Percentiles rank a stretch among this genome's conserved stretches.
These are phyloP conservation scores for Metallyticus violacea DNA, from an alignment of 2,888 invertebrate genomes.

Conservation along the genomic window DNA sequence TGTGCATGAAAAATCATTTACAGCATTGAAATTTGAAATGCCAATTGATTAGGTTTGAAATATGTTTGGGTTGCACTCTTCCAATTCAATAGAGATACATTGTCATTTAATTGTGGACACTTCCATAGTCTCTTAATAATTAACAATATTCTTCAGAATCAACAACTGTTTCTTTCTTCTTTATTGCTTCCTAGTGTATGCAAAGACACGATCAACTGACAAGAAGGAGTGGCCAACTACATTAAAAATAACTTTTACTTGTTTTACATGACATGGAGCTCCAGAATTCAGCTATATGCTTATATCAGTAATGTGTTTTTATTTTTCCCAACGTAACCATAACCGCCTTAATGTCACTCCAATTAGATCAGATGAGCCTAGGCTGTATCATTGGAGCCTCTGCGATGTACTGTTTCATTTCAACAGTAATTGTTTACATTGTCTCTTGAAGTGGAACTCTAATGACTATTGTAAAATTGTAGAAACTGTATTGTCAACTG, in stretches of 20 bases:
- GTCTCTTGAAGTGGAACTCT: not conserved
- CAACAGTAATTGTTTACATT: not conserved
- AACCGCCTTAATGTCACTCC: not conserved
- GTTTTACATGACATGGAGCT: not conserved
- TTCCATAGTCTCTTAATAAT: too few species aligned
- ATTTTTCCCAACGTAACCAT: conserved; percentile 7
- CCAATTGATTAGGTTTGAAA: too few species aligned
- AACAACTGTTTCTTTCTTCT: not conserved
- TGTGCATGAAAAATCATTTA: too few species aligned
- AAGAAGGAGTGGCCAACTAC: conserved; percentile 15
- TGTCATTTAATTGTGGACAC: too few species aligned
- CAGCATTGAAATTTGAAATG: too few species aligned
- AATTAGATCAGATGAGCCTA: not conserved
- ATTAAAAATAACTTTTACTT: conserved; percentile 1
- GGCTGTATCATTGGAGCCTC: conserved; percentile 14
- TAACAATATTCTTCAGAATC: not conserved
- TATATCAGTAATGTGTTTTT: not conserved
- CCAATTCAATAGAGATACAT: too few species aligned
- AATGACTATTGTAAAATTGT: conserved; percentile 2
- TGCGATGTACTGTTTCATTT: not conserved
- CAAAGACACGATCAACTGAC: conserved; percentile 2
- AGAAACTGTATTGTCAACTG: conserved; percentile 2
- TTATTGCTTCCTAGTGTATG: not conserved
- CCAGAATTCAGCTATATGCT: not conserved
- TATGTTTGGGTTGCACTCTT: too few species aligned